Evolutionary conservation across 1,140 invertebrate genomes (phyloP).

Genomic region (Drosophila sturtevanti): DNA sequence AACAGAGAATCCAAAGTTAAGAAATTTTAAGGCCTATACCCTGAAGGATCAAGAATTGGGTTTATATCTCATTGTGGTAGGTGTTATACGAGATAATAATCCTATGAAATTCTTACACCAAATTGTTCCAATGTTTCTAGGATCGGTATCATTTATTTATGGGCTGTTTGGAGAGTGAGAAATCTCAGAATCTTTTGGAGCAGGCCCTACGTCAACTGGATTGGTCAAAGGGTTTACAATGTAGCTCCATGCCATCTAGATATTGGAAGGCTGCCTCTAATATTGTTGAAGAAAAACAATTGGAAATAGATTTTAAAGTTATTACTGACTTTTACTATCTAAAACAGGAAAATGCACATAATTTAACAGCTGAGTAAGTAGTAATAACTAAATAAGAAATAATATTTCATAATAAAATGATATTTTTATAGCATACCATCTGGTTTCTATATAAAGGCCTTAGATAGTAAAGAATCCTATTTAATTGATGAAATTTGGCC

Average conservation of each 20-base stretch:
- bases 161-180: slow-evolving; percentile 24
- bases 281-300: neutral
- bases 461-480: slow-evolving; percentile 21
- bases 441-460: slow-evolving; percentile 29
- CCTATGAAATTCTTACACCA: too few species aligned
- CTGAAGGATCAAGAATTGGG: slow-evolving; percentile 47
- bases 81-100: neutral
- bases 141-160: slow-evolving; percentile 38
- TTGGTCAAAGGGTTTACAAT: slow-evolving; percentile 31
- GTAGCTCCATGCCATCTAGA: slow-evolving; percentile 12
- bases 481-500: slow-evolving; percentile 43
- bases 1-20: neutral
- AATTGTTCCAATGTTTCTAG: neutral
- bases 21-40: slow-evolving; percentile 37
- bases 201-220: slow-evolving; percentile 25
- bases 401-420: neutral
- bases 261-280: neutral
- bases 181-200: slow-evolving; percentile 7
- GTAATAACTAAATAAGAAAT: neutral
- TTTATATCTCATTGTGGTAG: slow-evolving; percentile 70
- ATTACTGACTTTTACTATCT: neutral
- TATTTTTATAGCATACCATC: slow-evolving; percentile 22
- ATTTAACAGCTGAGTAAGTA: slow-evolving; percentile 20
- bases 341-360: slow-evolving; percentile 7
- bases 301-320: neutral